These are phyloP conservation scores for Pelodiscus sinensis DNA, from an alignment of 2,113 vertebrate genomes.

Conservation along the genomic window DNA sequence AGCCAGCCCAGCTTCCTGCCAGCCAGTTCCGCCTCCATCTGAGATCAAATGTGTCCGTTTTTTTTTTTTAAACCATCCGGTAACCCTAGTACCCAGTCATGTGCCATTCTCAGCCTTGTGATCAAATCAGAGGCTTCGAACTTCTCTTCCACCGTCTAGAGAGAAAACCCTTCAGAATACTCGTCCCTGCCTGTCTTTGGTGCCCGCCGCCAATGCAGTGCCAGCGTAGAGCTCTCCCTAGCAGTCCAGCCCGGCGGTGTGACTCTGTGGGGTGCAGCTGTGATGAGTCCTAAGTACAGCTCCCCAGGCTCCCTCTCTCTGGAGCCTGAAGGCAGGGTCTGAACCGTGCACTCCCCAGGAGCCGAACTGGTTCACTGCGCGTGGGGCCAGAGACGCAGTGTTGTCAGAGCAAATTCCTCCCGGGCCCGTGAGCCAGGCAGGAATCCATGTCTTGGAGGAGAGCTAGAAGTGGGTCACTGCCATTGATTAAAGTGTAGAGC, in stretches of 20 bases:
- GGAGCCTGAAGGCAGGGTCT: fast-evolving
- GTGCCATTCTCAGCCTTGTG: not conserved
- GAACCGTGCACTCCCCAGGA: not conserved
- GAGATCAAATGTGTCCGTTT: too few species aligned
- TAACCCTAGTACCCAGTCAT: not conserved
- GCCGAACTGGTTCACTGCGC: not conserved
- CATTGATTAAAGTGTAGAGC: not conserved
- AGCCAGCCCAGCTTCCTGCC: too few species aligned
- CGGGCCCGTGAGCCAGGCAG: fast-evolving
- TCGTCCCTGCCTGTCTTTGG: not conserved
- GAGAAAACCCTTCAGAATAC: not conserved
- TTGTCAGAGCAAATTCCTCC: not conserved
- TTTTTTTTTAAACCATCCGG: too few species aligned
- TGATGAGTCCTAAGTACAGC: not conserved
- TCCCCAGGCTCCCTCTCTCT: not conserved
- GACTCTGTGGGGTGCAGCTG: not conserved
- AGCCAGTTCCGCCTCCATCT: too few species aligned
- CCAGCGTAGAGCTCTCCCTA: not conserved
- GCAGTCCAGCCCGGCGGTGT: fast-evolving
- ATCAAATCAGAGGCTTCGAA: not conserved
- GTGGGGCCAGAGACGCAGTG: not conserved
- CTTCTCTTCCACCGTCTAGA: not conserved
- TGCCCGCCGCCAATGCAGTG: not conserved
- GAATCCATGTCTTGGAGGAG: not conserved
- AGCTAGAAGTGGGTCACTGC: not conserved